Evolutionary conservation across 2,888 invertebrate species (phyloP).

Genomic region (Protodeltote pygarga): DNA sequence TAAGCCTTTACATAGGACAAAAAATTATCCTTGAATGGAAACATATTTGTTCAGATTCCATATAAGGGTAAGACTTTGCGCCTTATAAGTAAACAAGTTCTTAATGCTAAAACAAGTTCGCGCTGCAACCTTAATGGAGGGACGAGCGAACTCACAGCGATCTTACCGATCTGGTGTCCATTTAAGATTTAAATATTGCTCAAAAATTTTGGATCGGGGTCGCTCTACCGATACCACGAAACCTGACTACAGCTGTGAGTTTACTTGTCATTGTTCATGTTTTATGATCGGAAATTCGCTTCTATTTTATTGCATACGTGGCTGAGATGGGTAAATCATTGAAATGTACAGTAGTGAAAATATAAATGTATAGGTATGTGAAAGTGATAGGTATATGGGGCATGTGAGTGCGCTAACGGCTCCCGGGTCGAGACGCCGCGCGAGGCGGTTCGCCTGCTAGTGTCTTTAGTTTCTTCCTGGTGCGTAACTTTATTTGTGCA

Average conservation of each 20-base stretch:
- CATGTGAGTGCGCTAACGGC: constrained; percentile 29
- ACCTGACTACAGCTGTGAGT: constrained; percentile 49
- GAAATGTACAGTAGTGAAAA: too few species aligned
- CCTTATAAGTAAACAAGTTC: constrained; percentile 83
- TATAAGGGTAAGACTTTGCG: constrained; percentile 70
- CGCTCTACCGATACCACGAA: constrained; percentile 38
- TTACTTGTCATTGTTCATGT: constrained; percentile 53
- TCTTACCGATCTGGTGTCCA: constrained; percentile 51
- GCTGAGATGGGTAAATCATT: constrained; percentile 11
- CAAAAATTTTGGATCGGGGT: constrained; percentile 55
- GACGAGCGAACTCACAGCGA: constrained; percentile 65
- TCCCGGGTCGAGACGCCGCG: constrained; percentile 49
- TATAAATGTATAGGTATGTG: constrained; percentile 33
- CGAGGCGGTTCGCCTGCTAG: constrained; percentile 57
- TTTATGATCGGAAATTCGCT: constrained; percentile 62
- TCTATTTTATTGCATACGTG: constrained; percentile 25
- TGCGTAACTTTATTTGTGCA: constrained; percentile 82
- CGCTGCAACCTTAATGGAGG: constrained; percentile 74
- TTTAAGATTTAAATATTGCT: constrained; percentile 63
- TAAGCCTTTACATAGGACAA: constrained; percentile 60
- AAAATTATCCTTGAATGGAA: constrained; percentile 75
- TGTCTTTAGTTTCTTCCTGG: constrained; percentile 75
- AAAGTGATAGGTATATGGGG: constrained; percentile 24
- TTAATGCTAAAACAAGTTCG: constrained; percentile 73
- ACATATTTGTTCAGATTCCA: constrained; percentile 72